Conservation (phyloP, 2,113 vertebrate species). For the Lichenostomus cassidix region DNA sequence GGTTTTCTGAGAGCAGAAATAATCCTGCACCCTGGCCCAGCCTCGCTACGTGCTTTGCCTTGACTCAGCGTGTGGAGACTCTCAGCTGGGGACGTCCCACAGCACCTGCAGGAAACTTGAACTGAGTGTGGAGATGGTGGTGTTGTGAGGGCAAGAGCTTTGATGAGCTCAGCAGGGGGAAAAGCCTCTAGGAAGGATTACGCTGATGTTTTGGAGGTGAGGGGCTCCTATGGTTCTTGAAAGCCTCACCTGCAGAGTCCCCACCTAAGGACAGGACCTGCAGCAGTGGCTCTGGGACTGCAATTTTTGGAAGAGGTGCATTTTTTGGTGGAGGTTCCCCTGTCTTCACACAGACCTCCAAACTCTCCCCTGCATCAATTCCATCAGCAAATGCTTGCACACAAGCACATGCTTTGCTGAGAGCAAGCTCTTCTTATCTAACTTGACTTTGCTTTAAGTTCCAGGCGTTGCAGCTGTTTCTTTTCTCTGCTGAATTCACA, state of each 20-base stretch:
- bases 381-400: not conserved
- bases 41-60: fast-evolving
- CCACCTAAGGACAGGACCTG: fast-evolving
- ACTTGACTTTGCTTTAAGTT: not conserved
- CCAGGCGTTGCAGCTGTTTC: not conserved
- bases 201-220: not conserved
- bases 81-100: not conserved
- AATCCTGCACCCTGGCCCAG: not conserved
- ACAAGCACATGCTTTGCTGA: not conserved
- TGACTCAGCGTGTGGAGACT: not conserved
- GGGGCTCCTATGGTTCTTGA: fast-evolving
- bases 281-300: not conserved
- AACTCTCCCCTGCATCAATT: not conserved
- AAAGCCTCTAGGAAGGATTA: not conserved
- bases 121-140: not conserved
- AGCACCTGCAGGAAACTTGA: conserved; percentile 25
- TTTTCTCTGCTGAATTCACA: not conserved
- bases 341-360: fast-evolving
- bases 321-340: not conserved
- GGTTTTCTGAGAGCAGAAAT: not conserved
- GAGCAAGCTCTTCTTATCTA: not conserved
- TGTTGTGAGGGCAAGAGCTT: not conserved
- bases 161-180: not conserved
- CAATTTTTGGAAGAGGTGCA: not conserved
- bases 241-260: not conserved